Conservation (phyloP, 2,888 invertebrate genomes). For the Acanthopleura granulata region DNA sequence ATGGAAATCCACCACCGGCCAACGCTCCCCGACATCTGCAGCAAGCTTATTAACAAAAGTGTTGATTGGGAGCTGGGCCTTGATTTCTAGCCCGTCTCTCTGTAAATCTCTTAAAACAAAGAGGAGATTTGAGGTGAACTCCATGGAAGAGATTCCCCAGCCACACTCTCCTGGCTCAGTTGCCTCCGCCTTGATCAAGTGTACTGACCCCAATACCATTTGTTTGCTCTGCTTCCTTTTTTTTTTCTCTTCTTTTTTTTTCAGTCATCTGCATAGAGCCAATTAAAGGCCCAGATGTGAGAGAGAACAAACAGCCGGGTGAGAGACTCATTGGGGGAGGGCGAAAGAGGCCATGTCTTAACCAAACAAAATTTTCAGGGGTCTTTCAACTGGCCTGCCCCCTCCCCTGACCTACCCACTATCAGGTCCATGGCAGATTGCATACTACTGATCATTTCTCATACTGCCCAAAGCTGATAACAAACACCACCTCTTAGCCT, state of each 20-base stretch:
- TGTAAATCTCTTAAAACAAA: conserved; percentile 16
- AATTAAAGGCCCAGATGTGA: conserved; percentile 25
- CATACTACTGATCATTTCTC: conserved; percentile 1
- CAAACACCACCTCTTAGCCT: not conserved
- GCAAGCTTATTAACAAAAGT: conserved; percentile 17
- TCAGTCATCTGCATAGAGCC: conserved; percentile 28
- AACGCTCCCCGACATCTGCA: not conserved
- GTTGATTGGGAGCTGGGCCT: conserved; percentile 14
- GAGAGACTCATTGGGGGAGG: not conserved
- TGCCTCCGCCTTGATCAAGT: too few relatives aligned
- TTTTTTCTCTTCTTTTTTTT: not conserved
- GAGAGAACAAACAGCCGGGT: conserved; percentile 9
- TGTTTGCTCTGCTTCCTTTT: conserved; percentile 12
- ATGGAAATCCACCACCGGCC: conserved; percentile 6
- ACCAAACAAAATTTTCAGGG: not conserved
- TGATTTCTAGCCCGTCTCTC: conserved; percentile 7
- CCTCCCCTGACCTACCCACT: not conserved
- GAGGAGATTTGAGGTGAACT: conserved; percentile 13
- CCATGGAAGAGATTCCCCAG: too few relatives aligned
- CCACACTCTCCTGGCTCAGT: too few relatives aligned
- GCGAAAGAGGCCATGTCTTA: not conserved
- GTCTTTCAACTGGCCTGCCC: not conserved
- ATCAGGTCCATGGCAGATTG: not conserved
- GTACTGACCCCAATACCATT: conserved; percentile 6
- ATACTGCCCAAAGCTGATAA: not conserved